These are phyloP conservation scores for Macheiramphus alcinus DNA, from an alignment of 2,113 vertebrate genomes.

Conservation along the genomic window DNA sequence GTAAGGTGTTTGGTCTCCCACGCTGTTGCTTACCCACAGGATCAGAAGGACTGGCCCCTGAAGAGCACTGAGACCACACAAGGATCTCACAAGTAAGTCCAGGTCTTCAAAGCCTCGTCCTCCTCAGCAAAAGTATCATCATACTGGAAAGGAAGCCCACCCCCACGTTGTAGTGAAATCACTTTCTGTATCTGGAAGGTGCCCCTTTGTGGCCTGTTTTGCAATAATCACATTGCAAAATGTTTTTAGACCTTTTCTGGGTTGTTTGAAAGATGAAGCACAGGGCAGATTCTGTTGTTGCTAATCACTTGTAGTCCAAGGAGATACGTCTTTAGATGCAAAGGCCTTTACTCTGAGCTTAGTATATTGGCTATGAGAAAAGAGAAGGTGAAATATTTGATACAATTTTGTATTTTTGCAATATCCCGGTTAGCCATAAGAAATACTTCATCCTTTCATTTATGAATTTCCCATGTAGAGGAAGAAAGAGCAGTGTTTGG, in stretches of 20 bases:
- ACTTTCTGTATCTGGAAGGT: not conserved
- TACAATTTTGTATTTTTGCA: not conserved
- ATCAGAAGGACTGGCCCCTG: no score
- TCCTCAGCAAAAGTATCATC: not conserved
- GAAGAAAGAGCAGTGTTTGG: not conserved
- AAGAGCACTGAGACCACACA: fast-evolving
- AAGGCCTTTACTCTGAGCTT: not conserved
- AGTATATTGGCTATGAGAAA: not conserved
- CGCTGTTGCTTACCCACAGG: not conserved
- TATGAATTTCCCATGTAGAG: not conserved
- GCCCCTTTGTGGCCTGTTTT: not conserved
- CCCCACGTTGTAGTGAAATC: fast-evolving
- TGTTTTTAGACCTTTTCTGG: not conserved
- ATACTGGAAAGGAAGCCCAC: not conserved
- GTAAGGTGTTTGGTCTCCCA: not conserved
- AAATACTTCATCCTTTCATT: not conserved
- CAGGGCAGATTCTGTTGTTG: not conserved
- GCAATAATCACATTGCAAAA: not conserved
- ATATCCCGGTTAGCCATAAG: fast-evolving
- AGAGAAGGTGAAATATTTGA: not conserved
- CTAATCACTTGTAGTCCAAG: no score
- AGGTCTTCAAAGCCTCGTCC: not conserved
- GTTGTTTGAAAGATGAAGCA: not conserved
- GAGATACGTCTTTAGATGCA: fast-evolving
- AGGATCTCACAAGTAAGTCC: not conserved